Percentiles rank a stretch among this genome's conserved stretches.
These are phyloP conservation scores for Botia kubotai DNA, from an alignment of 2,797 vertebrate genomes.

Conservation along the genomic window DNA sequence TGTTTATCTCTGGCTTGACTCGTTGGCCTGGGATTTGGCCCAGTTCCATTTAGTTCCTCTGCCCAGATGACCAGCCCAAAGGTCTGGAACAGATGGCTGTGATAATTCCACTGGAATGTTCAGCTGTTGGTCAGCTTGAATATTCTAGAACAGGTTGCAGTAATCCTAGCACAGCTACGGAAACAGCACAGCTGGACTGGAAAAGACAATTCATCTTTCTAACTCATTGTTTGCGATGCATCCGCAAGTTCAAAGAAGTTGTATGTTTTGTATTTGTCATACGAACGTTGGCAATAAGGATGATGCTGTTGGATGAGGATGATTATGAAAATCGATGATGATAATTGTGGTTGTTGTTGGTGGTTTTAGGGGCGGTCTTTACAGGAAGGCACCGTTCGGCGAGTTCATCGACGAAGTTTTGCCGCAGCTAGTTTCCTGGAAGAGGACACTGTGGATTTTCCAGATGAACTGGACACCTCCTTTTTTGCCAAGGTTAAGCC, in stretches of 20 bases:
- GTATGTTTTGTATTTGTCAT: not conserved
- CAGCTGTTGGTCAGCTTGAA: constrained; percentile 61
- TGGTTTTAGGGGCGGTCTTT: constrained; percentile 86
- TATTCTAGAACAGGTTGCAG: constrained; percentile 46
- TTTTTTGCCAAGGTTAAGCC: constrained; percentile 92
- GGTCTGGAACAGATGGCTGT: constrained; percentile 62
- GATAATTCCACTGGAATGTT: constrained; percentile 62
- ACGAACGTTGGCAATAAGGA: not conserved
- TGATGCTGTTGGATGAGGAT: not conserved
- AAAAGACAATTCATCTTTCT: constrained; percentile 29
- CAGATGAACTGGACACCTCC: constrained; percentile 94
- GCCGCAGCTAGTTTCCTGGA: constrained; percentile 90
- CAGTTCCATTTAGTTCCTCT: constrained; percentile 21
- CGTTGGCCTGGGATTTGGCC: constrained; percentile 59
- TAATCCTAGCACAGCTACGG: constrained; percentile 30
- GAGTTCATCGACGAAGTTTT: constrained; percentile 87
- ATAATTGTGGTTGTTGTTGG: constrained; percentile 10
- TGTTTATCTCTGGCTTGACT: constrained; percentile 52
- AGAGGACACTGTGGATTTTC: constrained; percentile 91
- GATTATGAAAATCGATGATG: constrained; percentile 25
- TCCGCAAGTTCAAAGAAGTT: not conserved
- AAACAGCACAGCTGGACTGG: constrained; percentile 7
- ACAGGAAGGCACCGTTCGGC: constrained; percentile 78
- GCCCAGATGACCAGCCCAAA: constrained; percentile 38
- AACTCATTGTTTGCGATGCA: not conserved